Evolutionary conservation across 2,113 vertebrate species (phyloP).

Genomic region (Madoqua kirkii): DNA sequence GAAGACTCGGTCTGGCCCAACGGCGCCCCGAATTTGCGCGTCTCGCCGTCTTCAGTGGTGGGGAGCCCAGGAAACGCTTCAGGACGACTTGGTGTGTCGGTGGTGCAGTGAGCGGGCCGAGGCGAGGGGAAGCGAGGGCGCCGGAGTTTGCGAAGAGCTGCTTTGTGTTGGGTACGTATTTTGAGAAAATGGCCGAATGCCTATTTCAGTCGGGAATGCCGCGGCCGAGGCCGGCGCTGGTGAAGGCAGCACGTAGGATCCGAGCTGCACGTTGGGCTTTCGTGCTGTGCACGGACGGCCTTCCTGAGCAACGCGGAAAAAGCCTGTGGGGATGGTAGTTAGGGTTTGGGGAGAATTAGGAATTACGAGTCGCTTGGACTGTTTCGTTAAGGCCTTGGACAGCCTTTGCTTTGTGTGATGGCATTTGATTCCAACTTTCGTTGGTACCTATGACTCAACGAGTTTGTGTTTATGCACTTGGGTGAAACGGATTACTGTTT

Average conservation of each 20-base stretch:
- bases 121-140: constrained; percentile 55
- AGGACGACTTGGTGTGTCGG: not conserved
- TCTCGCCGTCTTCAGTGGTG: not conserved
- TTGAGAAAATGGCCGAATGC: constrained; percentile 85
- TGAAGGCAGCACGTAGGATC: constrained; percentile 56
- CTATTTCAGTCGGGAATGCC: constrained; percentile 53
- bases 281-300: not conserved
- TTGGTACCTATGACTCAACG: not conserved
- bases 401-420: constrained; percentile 60
- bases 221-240: constrained; percentile 50
- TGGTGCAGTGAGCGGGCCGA: not conserved
- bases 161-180: constrained; percentile 73
- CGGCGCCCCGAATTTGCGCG: not conserved
- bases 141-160: constrained; percentile 69
- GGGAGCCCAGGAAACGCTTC: not conserved
- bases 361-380: not conserved
- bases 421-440: constrained; percentile 53
- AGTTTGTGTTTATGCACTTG: not conserved
- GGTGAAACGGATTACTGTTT: not conserved
- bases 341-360: not conserved
- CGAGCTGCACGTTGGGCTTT: constrained; percentile 14
- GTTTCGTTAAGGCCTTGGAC: not conserved
- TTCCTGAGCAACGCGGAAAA: not conserved
- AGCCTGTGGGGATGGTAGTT: not conserved
- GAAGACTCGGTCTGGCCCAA: not conserved